Percentiles rank a stretch among this genome's conserved stretches.
phyloP scores from a whole-genome alignment of 2,797 vertebrate species.

The Acrocephalus scirpaceus region DNA sequence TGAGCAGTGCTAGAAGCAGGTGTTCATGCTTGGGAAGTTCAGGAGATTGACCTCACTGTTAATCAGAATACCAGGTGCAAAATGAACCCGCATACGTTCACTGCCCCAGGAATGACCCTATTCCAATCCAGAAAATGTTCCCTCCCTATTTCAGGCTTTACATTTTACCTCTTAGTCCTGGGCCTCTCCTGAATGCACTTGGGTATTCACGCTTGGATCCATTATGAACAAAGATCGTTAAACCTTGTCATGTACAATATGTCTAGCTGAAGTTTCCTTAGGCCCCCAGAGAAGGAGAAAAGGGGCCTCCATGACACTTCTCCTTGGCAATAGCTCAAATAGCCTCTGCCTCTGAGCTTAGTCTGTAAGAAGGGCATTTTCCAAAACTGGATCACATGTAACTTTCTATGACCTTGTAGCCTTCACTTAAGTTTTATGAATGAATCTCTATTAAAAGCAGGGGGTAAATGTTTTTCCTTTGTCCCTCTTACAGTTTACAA shows the following conservation, averaged over 20 bases:
- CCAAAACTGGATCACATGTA: constrained; percentile 51
- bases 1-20: constrained; percentile 33
- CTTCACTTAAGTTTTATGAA: constrained; percentile 63
- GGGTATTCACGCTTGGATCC: constrained; percentile 20
- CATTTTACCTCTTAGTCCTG: constrained; percentile 33
- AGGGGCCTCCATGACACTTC: constrained; percentile 24
- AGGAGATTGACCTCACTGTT: constrained; percentile 26
- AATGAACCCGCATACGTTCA: constrained; percentile 13
- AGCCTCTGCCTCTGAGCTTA: constrained; percentile 25
- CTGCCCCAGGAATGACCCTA: constrained; percentile 65
- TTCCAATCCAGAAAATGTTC: constrained; percentile 52
- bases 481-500: constrained; percentile 71
- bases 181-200: constrained; percentile 55
- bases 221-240: constrained; percentile 52
- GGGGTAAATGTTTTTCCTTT: constrained; percentile 72
- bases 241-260: constrained; percentile 59
- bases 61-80: constrained; percentile 66
- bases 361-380: constrained; percentile 45
- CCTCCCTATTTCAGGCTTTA: constrained; percentile 39
- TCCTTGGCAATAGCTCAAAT: constrained; percentile 42
- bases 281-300: constrained; percentile 31
- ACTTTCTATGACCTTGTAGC: constrained; percentile 68
- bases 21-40: constrained; percentile 16
- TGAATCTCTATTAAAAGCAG: constrained; percentile 64
- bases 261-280: constrained; percentile 45